phyloP scores from a whole-genome alignment of 1,140 invertebrate genomes.

The Physella acuta region DNA sequence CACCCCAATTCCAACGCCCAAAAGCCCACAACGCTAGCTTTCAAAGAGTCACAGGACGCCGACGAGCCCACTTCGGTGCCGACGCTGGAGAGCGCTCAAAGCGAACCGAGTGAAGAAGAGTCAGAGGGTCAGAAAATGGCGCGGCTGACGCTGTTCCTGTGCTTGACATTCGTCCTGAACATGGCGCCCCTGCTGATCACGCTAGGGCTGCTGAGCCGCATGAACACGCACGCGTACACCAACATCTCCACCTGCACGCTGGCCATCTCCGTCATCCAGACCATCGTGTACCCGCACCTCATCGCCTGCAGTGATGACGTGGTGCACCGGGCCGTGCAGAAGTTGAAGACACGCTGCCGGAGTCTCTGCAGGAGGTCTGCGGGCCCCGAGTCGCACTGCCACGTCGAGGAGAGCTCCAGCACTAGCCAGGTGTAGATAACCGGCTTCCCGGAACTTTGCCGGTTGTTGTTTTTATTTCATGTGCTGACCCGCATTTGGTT shows the following conservation, averaged over 20 bases:
- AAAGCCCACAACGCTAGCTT: constrained; percentile 16
- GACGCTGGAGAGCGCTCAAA: constrained; percentile 13
- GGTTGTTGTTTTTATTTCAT: too few relatives aligned
- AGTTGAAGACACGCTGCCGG: constrained; percentile 31
- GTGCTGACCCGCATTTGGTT: too few relatives aligned
- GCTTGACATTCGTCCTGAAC: constrained; percentile 41
- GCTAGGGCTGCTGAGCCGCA: constrained; percentile 32
- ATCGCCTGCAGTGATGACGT: constrained; percentile 42
- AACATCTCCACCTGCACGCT: constrained; percentile 47
- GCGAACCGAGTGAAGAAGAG: constrained; percentile 21
- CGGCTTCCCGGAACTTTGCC: too few relatives aligned
- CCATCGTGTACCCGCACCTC: constrained; percentile 49
- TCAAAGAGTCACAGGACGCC: constrained; percentile 15
- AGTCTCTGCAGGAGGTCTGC: constrained; percentile 18
- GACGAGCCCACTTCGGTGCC: constrained; percentile 17
- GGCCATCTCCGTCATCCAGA: constrained; percentile 44
- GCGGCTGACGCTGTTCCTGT: constrained; percentile 39
- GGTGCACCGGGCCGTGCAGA: constrained; percentile 39
- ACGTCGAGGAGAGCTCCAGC: constrained; percentile 26
- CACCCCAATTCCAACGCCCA: background rate
- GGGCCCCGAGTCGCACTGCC: background rate
- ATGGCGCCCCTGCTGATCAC: constrained; percentile 45
- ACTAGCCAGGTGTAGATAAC: constrained; percentile 31
- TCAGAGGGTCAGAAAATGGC: constrained; percentile 26
- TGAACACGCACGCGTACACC: constrained; percentile 37